Conservation (phyloP, 1,140 invertebrate species). For the Drosophila paulistorum region DNA sequence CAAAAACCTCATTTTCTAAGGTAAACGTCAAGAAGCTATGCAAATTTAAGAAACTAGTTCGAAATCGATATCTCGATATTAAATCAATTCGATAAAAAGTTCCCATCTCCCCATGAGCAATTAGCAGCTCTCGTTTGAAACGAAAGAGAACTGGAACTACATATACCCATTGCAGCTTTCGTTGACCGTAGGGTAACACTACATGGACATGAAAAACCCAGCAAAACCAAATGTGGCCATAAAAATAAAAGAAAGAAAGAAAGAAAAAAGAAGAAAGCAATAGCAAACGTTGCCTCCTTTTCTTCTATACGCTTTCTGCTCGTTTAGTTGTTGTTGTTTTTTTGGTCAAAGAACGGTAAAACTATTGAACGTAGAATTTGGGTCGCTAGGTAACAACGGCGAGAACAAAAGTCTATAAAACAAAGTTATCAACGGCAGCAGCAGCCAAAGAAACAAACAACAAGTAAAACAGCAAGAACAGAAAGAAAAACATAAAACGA, state of each 20-base stretch:
- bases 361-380: constrained; percentile 70
- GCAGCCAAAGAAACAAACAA: constrained; percentile 16
- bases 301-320: constrained; percentile 4
- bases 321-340: not conserved
- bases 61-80: no score
- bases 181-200: not conserved
- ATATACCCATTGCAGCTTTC: not conserved
- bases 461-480: constrained; percentile 11
- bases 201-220: constrained; percentile 28
- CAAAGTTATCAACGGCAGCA: constrained; percentile 64
- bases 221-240: constrained; percentile 14
- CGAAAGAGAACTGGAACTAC: not conserved
- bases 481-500: constrained; percentile 30
- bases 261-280: constrained; percentile 17
- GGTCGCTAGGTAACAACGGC: constrained; percentile 71
- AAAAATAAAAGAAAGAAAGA: constrained; percentile 18
- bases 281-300: constrained; percentile 29
- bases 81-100: no score
- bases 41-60: no score
- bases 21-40: no score
- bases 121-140: no score
- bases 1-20: no score
- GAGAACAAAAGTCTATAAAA: constrained; percentile 75
- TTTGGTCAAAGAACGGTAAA: constrained; percentile 25
- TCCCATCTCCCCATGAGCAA: no score